Conservation (phyloP, 2,797 vertebrate species). For the Lepus oiostolus region DNA sequence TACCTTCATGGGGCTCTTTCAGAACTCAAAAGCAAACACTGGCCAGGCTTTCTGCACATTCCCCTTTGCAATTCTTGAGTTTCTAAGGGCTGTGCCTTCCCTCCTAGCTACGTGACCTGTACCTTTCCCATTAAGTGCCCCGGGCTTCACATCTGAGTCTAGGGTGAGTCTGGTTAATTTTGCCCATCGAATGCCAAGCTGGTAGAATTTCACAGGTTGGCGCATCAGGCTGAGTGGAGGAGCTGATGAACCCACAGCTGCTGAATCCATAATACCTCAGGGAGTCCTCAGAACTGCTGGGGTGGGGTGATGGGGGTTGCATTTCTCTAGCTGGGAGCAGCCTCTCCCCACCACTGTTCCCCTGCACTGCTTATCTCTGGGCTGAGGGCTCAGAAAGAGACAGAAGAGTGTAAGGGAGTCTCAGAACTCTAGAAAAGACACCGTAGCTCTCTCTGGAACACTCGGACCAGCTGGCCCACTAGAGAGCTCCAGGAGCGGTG, state of each 20-base stretch:
- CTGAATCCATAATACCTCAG: background rate
- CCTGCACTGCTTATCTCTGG: background rate
- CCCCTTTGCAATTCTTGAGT: background rate
- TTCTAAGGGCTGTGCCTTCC: background rate
- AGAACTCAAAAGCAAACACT: background rate
- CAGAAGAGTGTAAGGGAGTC: fast-evolving
- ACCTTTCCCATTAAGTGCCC: background rate
- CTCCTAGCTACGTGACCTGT: fast-evolving
- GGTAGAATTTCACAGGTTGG: background rate
- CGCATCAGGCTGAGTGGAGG: background rate
- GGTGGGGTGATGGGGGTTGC: background rate
- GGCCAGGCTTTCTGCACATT: background rate
- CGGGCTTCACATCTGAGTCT: background rate
- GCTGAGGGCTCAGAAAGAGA: background rate
- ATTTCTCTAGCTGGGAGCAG: background rate
- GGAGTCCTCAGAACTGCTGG: background rate
- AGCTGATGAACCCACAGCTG: too few species aligned
- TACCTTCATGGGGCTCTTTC: background rate
- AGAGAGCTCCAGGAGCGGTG: background rate
- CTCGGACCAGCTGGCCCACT: background rate
- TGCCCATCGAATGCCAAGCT: background rate
- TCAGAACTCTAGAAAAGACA: background rate
- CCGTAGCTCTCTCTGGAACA: background rate
- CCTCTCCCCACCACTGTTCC: too few species aligned
- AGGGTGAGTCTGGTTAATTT: background rate